Evolutionary conservation across 2,797 vertebrate species (phyloP).

Genomic region (Microctenopoma lineatum): DNA sequence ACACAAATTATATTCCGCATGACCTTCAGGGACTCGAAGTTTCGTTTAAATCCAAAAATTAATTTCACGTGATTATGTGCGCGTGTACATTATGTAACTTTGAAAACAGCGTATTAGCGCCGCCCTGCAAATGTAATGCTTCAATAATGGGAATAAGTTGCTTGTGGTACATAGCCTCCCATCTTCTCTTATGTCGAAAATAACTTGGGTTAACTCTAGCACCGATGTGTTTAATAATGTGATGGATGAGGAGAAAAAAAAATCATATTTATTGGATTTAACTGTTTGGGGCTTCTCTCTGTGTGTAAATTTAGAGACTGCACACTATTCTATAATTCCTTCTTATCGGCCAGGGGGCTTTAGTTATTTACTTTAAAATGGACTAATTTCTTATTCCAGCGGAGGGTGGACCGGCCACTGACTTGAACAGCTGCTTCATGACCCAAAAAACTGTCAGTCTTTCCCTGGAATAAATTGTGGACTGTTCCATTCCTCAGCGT

Average conservation of each 20-base stretch:
- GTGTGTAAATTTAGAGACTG: slow-evolving; percentile 75
- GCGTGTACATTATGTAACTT: slow-evolving; percentile 20
- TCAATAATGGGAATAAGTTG: slow-evolving; percentile 50
- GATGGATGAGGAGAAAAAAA: slow-evolving; percentile 47
- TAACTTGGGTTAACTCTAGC: slow-evolving; percentile 68
- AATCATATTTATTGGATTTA: slow-evolving; percentile 80
- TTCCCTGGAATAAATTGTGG: slow-evolving; percentile 94
- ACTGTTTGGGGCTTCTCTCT: slow-evolving; percentile 76
- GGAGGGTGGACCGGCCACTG: slow-evolving; percentile 84
- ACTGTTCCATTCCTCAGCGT: slow-evolving; percentile 75
- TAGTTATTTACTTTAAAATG: slow-evolving; percentile 88
- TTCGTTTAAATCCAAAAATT: slow-evolving; percentile 30
- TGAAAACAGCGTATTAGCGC: slow-evolving; percentile 22
- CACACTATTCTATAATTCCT: slow-evolving; percentile 84
- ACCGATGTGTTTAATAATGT: slow-evolving; percentile 77
- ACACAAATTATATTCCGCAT: slow-evolving; percentile 23
- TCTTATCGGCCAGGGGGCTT: slow-evolving; percentile 84
- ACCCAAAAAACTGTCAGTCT: slow-evolving; percentile 95
- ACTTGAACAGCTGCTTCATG: slow-evolving; percentile 92
- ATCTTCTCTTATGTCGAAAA: slow-evolving; percentile 68
- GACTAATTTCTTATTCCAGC: slow-evolving; percentile 90
- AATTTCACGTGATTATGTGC: slow-evolving; percentile 29
- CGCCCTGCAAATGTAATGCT: slow-evolving; percentile 44
- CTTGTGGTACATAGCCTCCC: slow-evolving; percentile 39
- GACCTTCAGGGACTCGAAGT: slow-evolving; percentile 49